phyloP scores from a whole-genome alignment of 1,140 invertebrate species.

The Bilobella aurantiaca region DNA sequence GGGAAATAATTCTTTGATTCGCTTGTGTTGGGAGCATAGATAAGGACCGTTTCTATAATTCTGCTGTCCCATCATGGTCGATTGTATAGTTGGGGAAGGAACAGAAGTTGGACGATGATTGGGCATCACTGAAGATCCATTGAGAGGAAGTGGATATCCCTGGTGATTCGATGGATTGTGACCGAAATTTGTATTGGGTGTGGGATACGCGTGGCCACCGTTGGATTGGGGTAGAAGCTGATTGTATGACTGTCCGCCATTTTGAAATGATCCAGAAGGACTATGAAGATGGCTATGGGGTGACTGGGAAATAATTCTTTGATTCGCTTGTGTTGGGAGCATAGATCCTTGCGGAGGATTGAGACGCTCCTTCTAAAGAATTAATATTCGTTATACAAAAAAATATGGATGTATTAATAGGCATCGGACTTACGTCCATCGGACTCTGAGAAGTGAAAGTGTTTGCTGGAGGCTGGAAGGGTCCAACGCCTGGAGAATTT shows the following conservation, averaged over 20 bases:
- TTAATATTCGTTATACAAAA: background rate
- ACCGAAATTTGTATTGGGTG: too few species aligned
- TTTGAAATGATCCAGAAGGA: too few species aligned
- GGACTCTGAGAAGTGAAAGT: slow-evolving; percentile 20
- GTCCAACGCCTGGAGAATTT: background rate
- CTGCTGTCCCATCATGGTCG: background rate
- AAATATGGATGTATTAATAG: background rate
- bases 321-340: slow-evolving; percentile 21
- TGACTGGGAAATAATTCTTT: slow-evolving; percentile 15
- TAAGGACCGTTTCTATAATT: slow-evolving; percentile 26
- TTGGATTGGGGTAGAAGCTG: too few species aligned
- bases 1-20: slow-evolving; percentile 19
- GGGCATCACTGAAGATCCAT: background rate
- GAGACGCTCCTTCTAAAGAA: slow-evolving; percentile 16
- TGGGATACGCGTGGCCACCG: too few species aligned
- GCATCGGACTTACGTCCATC: slow-evolving; percentile 9
- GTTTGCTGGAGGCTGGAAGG: slow-evolving; percentile 14
- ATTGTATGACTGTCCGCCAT: too few species aligned
- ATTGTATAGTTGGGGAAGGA: background rate
- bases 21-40: slow-evolving; percentile 18
- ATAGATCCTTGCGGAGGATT: slow-evolving; percentile 22
- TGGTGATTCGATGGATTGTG: slow-evolving; percentile 15
- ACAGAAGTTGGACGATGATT: background rate
- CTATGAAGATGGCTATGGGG: too few species aligned
- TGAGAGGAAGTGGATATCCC: slow-evolving; percentile 2